phyloP scores from a whole-genome alignment of 2,113 vertebrate genomes.

The human (Homo sapiens) region DNA sequence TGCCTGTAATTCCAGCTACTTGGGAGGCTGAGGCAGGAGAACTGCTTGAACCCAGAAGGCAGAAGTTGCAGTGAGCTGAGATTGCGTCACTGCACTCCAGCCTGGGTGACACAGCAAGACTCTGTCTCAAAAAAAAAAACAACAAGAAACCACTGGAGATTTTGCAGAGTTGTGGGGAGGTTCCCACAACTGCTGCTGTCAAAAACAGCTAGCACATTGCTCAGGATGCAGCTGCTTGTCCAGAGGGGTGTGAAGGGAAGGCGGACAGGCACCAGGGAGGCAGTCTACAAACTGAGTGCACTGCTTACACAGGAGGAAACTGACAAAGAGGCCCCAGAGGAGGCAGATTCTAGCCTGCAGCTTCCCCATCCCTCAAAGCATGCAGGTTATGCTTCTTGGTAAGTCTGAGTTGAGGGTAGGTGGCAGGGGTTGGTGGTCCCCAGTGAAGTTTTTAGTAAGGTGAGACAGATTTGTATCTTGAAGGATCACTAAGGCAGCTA shows the following conservation, averaged over 20 bases:
- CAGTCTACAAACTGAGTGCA: not conserved
- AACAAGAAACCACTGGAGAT: not conserved
- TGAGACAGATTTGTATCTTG: not conserved
- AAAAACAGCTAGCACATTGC: not conserved
- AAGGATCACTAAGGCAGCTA: not conserved
- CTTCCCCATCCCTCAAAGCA: not conserved
- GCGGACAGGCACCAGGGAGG: not conserved
- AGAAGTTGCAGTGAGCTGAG: no score
- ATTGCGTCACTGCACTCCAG: no score
- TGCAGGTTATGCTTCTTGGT: not conserved
- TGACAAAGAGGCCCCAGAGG: not conserved
- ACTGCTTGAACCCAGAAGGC: no score
- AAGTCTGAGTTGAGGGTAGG: not conserved
- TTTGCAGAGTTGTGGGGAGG: fast-evolving
- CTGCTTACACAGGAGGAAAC: not conserved
- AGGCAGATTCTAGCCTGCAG: not conserved
- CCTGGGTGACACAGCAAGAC: no score
- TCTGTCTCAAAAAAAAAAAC: no score
- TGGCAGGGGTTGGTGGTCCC: not conserved
- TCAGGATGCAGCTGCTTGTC: not conserved
- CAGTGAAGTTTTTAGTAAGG: not conserved
- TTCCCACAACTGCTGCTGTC: not conserved
- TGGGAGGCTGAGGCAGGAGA: no score
- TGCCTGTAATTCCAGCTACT: no score
- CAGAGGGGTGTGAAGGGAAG: not conserved